phyloP scores from a whole-genome alignment of 2,797 vertebrate genomes.

The Podarcis siculus region DNA sequence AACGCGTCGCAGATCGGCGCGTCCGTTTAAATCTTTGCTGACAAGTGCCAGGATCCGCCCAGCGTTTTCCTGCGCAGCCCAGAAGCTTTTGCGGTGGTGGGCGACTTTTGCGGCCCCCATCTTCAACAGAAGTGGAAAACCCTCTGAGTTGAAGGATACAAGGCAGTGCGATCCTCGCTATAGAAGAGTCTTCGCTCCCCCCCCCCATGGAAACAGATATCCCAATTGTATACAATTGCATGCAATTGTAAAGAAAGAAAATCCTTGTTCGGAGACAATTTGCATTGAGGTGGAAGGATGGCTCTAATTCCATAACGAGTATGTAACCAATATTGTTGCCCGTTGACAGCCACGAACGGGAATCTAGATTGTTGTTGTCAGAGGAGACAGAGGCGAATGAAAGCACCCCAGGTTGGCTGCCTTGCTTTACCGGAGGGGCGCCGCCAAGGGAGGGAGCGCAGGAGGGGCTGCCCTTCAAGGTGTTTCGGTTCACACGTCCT shows the following conservation, averaged over 20 bases:
- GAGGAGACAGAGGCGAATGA: constrained; percentile 59
- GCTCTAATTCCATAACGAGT: background rate
- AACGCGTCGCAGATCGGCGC: background rate
- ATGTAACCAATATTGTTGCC: constrained; percentile 18
- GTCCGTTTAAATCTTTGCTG: background rate
- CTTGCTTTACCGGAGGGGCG: background rate
- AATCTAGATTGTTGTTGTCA: background rate
- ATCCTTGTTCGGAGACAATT: constrained; percentile 25
- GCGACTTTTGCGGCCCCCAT: background rate
- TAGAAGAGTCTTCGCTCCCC: background rate
- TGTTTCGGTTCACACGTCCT: no score
- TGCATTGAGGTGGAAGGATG: constrained; percentile 1
- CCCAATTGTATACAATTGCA: constrained; percentile 40
- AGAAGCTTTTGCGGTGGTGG: background rate
- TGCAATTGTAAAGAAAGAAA: constrained; percentile 40
- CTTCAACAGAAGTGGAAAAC: background rate
- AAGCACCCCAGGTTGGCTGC: background rate
- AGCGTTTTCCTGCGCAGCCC: background rate
- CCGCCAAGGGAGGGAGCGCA: background rate
- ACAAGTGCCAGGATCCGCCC: background rate
- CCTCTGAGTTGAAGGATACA: background rate
- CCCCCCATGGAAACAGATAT: constrained; percentile 10
- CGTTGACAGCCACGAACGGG: constrained; percentile 39
- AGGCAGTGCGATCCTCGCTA: background rate
- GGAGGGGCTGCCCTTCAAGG: background rate